phyloP scores from a whole-genome alignment of 2,113 vertebrate species.

The Ophiodon elongatus region DNA sequence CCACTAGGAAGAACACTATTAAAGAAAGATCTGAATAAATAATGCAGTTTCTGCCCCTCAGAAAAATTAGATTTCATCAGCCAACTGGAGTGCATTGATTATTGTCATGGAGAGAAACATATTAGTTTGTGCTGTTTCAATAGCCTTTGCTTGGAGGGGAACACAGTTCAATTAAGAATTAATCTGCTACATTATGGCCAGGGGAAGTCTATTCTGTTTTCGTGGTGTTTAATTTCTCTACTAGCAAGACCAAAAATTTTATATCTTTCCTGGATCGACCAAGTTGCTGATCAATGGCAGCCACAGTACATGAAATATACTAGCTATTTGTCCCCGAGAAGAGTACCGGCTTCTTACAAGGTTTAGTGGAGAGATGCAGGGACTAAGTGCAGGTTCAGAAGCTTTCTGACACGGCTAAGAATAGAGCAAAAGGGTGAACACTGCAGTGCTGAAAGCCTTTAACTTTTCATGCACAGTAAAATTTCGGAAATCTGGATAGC shows the following conservation, averaged over 20 bases:
- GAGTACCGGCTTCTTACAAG: conserved; percentile 22
- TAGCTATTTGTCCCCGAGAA: conserved; percentile 14
- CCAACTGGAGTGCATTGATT: conserved; percentile 52
- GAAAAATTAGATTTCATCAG: conserved; percentile 29
- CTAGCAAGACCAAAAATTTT: conserved; percentile 18
- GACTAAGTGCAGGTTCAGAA: conserved; percentile 31
- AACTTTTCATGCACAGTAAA: conserved; percentile 2
- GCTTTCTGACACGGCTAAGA: conserved; percentile 18
- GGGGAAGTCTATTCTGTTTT: conserved; percentile 18
- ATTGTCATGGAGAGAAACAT: conserved; percentile 30
- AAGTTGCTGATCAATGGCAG: conserved; percentile 18
- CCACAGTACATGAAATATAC: not conserved
- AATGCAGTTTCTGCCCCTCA: not conserved
- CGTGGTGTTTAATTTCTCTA: conserved; percentile 31
- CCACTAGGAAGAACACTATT: not conserved
- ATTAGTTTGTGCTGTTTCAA: conserved; percentile 35
- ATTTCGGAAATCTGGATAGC: conserved; percentile 7
- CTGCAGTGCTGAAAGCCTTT: not conserved
- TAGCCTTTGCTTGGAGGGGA: conserved; percentile 47
- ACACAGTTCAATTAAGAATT: conserved; percentile 44
- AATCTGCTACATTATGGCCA: conserved; percentile 37
- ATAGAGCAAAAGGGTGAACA: not conserved
- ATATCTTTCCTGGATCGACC: conserved; percentile 10
- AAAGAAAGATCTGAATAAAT: conserved; percentile 10
- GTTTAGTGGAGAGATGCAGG: conserved; percentile 14